A percentile compares a stretch with the other conserved stretches of the same genome.
phyloP scores from a whole-genome alignment of 2,888 invertebrate genomes.

The Idaea biselata region DNA sequence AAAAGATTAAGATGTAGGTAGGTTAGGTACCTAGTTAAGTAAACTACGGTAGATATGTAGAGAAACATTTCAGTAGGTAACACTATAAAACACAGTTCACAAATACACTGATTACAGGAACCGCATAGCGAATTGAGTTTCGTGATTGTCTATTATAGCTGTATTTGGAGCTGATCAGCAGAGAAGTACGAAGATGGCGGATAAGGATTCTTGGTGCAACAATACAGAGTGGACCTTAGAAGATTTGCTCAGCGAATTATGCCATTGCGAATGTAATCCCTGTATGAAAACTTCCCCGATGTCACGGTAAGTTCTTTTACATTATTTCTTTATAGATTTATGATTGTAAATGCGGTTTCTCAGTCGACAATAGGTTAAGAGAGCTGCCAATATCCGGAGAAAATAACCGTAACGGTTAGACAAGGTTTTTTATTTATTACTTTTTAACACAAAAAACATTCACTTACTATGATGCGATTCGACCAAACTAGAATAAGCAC shows the following conservation, averaged over 20 bases:
- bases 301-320: constrained; percentile 38
- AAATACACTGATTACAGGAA: constrained; percentile 29
- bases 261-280: constrained; percentile 45
- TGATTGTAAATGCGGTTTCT: too few relatives aligned
- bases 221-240: neutral
- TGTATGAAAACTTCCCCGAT: constrained; percentile 20
- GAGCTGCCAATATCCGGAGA: neutral
- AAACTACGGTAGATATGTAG: neutral
- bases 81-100: constrained; percentile 10
- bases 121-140: constrained; percentile 36
- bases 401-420: neutral
- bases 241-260: constrained; percentile 40
- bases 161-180: constrained; percentile 11
- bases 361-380: too few relatives aligned
- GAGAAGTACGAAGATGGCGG: constrained; percentile 15
- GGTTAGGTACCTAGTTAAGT: neutral
- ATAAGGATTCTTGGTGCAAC: neutral
- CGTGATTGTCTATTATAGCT: constrained; percentile 8
- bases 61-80: neutral
- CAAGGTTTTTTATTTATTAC: neutral
- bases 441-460: neutral
- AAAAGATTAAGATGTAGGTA: neutral
- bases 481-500: too few relatives aligned
- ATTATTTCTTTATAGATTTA: neutral
- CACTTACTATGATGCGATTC: too few relatives aligned